Conservation (phyloP, 1,140 invertebrate species). For the Helicoverpa zea region DNA sequence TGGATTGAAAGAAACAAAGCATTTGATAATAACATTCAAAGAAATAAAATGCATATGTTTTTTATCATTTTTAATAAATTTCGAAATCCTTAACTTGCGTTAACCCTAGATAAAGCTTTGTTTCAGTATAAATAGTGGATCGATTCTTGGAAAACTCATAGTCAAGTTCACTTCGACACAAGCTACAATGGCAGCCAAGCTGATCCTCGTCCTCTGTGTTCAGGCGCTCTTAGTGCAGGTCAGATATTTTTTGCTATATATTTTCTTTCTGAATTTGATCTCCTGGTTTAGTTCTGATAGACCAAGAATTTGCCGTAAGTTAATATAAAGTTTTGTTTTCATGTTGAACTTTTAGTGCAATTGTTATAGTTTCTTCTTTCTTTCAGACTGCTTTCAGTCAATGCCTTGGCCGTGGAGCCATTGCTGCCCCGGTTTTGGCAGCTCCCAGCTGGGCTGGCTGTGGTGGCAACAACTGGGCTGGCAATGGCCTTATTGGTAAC, state of each 20-base stretch:
- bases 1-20: neutral
- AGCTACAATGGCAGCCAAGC: constrained; percentile 57
- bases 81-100: constrained; percentile 10
- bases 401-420: constrained; percentile 10
- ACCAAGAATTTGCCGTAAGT: too few species aligned
- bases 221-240: constrained; percentile 65
- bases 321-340: too few species aligned
- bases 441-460: neutral
- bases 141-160: constrained; percentile 3
- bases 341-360: too few species aligned
- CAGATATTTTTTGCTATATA: neutral
- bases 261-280: neutral
- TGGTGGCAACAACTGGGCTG: neutral
- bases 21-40: neutral
- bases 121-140: constrained; percentile 21
- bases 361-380: neutral
- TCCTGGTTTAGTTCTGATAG: too few species aligned
- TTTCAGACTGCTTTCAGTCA: constrained; percentile 24
- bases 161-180: constrained; percentile 19
- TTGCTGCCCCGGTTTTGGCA: neutral
- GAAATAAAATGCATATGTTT: neutral
- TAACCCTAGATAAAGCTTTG: constrained; percentile 14
- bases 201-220: constrained; percentile 58
- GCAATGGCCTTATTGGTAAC: neutral
- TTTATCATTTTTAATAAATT: too few species aligned